Evolutionary conservation across 2,797 vertebrate species (phyloP), one percentile per base, ranked within the genome.

Genomic region (Poliocrania exsul): DNA sequence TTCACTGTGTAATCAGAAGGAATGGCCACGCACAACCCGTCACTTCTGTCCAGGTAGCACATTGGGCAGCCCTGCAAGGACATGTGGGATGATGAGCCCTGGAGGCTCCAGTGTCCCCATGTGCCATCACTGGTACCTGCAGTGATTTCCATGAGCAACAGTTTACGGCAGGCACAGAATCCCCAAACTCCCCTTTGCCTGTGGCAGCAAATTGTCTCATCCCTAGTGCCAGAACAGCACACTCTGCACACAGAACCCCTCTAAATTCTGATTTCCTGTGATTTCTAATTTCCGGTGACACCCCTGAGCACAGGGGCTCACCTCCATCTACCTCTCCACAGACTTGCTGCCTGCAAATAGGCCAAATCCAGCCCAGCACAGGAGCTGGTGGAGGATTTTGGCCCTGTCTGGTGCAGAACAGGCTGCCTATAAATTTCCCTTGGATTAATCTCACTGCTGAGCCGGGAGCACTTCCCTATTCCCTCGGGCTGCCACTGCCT

Each of bases 181-280:
- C 92, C 29, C 71, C 56, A 35, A 75, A 93, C 33, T 61, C 46
- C 77, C 57, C 75, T 92, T 38, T 47, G 51, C 44, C 46, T 78
- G 21, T 28, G 50, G 61, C 74, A 73, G 86, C 91, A 96, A 94
- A 95, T 90, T 66, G 46, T 67, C 92, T 61, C 72, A 54, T 84
- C 82, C 44, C 67, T 3, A 2, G 38, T 65, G 75, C 90, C 58
- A 60, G 75, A 31, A 31, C 29, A 16, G 7, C 3, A 2, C 6
- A 6, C 31, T 29, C 47, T 17, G 1, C 10, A 8, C 37, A 20
- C 50, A 56, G 31, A 33, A 67, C 28, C 23, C 10, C 23, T 58
- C 40, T 53, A 71, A 49, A 54, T n/a, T 18, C 31, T 11, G 20
- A 8, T 40, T 83, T 88, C 4, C 25, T 49, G 33, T 7, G 58